These are phyloP conservation scores for Brenthis daphne DNA, from an alignment of 2,888 invertebrate species.

Conservation along the genomic window DNA sequence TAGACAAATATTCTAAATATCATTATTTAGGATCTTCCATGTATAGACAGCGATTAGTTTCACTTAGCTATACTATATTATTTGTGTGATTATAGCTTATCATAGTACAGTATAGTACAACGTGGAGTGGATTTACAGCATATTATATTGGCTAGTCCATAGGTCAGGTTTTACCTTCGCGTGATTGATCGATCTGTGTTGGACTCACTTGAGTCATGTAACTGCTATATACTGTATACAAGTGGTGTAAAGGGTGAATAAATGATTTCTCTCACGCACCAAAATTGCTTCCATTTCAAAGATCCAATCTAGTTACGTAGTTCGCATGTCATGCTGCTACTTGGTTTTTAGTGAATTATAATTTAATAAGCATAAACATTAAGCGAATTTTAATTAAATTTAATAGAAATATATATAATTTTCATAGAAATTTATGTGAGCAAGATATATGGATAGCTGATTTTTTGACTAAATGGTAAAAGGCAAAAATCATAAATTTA, in stretches of 20 bases:
- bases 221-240: slow-evolving; percentile 6
- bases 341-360: no score
- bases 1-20: no score
- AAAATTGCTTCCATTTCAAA: slow-evolving; percentile 13
- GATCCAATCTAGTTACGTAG: neutral
- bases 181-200: slow-evolving; percentile 38
- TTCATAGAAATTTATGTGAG: no score
- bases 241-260: slow-evolving; percentile 24
- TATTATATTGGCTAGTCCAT: slow-evolving; percentile 13
- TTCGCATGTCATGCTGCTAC: no score
- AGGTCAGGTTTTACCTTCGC: slow-evolving; percentile 30
- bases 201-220: slow-evolving; percentile 25
- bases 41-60: neutral
- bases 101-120: neutral
- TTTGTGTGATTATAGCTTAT: neutral
- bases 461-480: no score
- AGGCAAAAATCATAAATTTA: no score
- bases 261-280: slow-evolving; percentile 34
- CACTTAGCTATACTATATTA: no score
- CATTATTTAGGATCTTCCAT: neutral
- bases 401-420: no score
- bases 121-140: neutral
- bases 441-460: no score
- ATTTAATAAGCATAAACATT: no score
- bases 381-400: no score